A percentile compares a stretch with the other conserved stretches of the same genome.
Evolutionary conservation across 2,797 vertebrate genomes (phyloP).

Genomic region (Poecilia wingei): DNA sequence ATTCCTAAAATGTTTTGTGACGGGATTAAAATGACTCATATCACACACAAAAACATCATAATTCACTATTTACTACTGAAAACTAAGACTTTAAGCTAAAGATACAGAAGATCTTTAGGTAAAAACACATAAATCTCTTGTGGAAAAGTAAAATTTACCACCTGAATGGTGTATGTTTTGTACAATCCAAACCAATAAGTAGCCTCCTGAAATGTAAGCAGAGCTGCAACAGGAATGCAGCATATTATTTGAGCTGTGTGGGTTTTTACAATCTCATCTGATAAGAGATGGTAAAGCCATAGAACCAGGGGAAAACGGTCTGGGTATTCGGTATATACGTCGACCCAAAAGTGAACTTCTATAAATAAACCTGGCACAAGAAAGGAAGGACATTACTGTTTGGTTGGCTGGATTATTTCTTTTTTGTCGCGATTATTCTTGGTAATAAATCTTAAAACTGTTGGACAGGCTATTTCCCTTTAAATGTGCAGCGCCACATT

Average conservation of each 20-base stretch:
- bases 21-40: not conserved
- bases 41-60: not conserved
- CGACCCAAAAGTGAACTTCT: not conserved
- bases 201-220: not conserved
- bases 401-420: not conserved
- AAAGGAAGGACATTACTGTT: not conserved
- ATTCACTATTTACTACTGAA: not conserved
- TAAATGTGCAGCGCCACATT: not conserved
- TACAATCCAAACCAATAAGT: not conserved
- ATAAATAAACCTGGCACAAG: not conserved
- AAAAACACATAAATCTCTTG: not conserved
- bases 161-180: not conserved
- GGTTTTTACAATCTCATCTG: not conserved
- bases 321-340: not conserved
- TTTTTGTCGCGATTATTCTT: not conserved
- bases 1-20: not conserved
- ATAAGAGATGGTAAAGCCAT: not conserved
- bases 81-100: not conserved
- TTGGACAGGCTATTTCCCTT: not conserved
- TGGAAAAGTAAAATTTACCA: not conserved
- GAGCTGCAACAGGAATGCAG: not conserved
- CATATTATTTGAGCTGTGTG: not conserved
- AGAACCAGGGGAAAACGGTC: not conserved
- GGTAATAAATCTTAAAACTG: not conserved
- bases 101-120: not conserved